These are phyloP conservation scores for Melinopterus prodromus DNA, from an alignment of 2,888 invertebrate genomes.

Conservation along the genomic window DNA sequence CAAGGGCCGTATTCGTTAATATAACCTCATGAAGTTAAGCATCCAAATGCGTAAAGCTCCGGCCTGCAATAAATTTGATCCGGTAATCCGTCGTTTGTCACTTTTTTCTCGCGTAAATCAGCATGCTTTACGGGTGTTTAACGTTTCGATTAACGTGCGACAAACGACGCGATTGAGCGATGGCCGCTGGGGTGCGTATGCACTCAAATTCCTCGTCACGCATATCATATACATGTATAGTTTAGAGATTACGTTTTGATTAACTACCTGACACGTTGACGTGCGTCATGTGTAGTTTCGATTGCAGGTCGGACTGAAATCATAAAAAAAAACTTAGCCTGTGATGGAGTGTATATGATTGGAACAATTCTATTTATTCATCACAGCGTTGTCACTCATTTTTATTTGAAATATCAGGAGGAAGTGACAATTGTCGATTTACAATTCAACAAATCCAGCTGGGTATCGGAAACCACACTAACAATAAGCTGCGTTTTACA, in stretches of 20 bases:
- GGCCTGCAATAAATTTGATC: background rate
- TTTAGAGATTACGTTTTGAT: background rate
- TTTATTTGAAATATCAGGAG: too few relatives aligned
- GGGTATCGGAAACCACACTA: background rate
- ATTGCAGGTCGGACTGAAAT: background rate
- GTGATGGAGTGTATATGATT: background rate
- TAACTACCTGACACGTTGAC: constrained; percentile 4
- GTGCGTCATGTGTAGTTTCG: background rate
- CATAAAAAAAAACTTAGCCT: background rate
- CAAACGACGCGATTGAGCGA: background rate
- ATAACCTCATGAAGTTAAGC: background rate
- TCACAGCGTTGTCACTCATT: too few relatives aligned
- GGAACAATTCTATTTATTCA: too few relatives aligned
- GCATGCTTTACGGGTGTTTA: background rate
- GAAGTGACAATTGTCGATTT: too few relatives aligned
- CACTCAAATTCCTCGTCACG: background rate
- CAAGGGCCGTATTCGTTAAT: background rate
- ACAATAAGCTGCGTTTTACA: background rate
- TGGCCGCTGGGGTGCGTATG: background rate
- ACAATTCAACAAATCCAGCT: background rate
- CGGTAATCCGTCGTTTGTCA: constrained; percentile 4
- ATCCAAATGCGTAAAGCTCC: background rate
- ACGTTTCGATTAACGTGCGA: background rate
- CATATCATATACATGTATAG: background rate
- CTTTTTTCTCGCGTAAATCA: background rate